phyloP scores from a whole-genome alignment of 2,888 invertebrate genomes.

The Drosophila barbarae region DNA sequence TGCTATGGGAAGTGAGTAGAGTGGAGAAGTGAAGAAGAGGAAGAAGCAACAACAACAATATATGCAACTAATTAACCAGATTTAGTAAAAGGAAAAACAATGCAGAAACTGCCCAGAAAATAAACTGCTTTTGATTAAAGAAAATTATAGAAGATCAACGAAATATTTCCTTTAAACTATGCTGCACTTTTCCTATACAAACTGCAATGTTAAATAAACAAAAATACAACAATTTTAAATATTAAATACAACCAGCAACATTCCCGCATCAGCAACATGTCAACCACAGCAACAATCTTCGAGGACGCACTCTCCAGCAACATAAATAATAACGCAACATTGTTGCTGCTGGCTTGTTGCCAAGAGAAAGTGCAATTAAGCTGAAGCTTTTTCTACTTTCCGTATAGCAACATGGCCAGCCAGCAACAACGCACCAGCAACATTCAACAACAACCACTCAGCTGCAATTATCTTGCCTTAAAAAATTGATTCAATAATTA shows the following conservation, averaged over 20 bases:
- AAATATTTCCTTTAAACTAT: background rate
- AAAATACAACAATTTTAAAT: background rate
- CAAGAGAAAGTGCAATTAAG: conserved; percentile 66
- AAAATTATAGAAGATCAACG: background rate
- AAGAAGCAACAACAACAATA: conserved; percentile 17
- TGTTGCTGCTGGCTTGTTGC: conserved; percentile 23
- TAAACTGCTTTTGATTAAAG: background rate
- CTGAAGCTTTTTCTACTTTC: conserved; percentile 67
- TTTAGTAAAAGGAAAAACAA: background rate
- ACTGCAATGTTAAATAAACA: background rate
- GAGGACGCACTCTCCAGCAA: background rate
- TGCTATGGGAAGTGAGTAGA: conserved; percentile 57
- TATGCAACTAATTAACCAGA: conserved; percentile 15
- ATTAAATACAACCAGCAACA: background rate
- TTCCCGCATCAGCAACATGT: background rate
- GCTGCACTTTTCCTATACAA: background rate
- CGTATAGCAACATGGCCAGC: conserved; percentile 6
- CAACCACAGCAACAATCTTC: conserved; percentile 1
- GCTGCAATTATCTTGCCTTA: conserved; percentile 70
- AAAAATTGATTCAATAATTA: conserved; percentile 47
- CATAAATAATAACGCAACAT: conserved; percentile 16
- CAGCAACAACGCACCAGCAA: conserved; percentile 12
- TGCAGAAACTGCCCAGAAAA: background rate
- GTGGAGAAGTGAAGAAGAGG: conserved; percentile 19
- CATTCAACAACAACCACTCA: conserved; percentile 24